Base-by-base conservation (phyloP, 2,797 vertebrate species). In the Anomalospiza imberbis region DNA sequence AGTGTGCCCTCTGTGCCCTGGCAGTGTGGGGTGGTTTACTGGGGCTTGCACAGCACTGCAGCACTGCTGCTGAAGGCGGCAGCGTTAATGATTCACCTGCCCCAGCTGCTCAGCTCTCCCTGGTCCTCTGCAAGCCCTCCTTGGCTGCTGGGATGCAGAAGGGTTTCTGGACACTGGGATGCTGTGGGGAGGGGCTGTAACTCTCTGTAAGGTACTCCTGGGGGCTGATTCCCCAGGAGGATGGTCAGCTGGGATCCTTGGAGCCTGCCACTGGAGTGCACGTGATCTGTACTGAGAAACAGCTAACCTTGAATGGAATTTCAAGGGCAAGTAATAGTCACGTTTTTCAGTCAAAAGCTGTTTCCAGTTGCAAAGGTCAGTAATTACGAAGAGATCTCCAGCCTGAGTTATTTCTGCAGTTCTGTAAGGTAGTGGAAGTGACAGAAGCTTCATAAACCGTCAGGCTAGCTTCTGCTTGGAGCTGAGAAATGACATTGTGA, bases 131-230 rank as follows among this genome's bases (percentile, higher is more conserved):
- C 20, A 3, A 63, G 58, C 42, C 40, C 65, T 57, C 7, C 28
- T 3, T 28, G 72, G 17, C 75, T 76, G 12, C 50, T 34, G 3
- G 19, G 21, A 6, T 40, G 19, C 9, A 19, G 24, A 13, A 36
- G 8, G 45, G 10, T 12, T 28, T 34, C 29, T 74, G 53, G 28
- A 10, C 72, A 38, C 50, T 5, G 3, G 17, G 55, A 13, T 79
- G 70, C 34, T 63, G 1, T 32, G 4, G 24, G 57, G 10, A 60
- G 61, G 9, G 70, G 51, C 17, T 65, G 15, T 10, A 10, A 5
- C 6, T 0, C 15, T 26, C 40, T 12, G 9, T 5, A 3, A 36
- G 6, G 4, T 0, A 0, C 18, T 38, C 40, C 32, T 21, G 25
- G 36, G 45, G 38, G 42, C 57, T 29, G 25, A 1, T 26, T 50